phyloP scores from a whole-genome alignment of 1,140 invertebrate genomes.

The Ceratina calcarata region DNA sequence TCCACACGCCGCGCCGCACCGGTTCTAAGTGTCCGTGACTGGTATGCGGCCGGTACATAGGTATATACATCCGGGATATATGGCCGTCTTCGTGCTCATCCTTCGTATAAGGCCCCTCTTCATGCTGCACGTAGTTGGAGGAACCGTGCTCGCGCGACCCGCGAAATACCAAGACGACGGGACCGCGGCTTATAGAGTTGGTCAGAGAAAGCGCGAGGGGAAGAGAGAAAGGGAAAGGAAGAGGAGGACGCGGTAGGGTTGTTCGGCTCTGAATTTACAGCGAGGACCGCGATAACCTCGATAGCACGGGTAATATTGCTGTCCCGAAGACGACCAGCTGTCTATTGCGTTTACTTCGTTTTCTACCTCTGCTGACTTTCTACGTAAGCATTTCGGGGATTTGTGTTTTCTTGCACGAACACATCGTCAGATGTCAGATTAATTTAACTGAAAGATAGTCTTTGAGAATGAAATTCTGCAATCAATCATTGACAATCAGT shows the following conservation, averaged over 20 bases:
- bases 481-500: no score
- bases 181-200: conserved; percentile 11
- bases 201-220: conserved; percentile 16
- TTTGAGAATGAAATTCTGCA: no score
- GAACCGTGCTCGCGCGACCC: conserved; percentile 42
- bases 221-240: conserved; percentile 4
- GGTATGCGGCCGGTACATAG: conserved; percentile 58
- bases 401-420: no score
- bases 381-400: conserved; percentile 20
- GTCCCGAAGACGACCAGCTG: conserved; percentile 51
- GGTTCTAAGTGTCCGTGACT: conserved; percentile 71
- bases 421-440: no score
- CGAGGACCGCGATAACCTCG: conserved; percentile 66
- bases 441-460: no score
- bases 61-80: conserved; percentile 66
- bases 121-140: conserved; percentile 35
- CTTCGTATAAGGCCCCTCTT: conserved; percentile 48
- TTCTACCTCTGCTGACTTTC: conserved; percentile 39
- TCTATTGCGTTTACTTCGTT: conserved; percentile 54
- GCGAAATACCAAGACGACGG: conserved; percentile 59
- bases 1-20: conserved; percentile 39
- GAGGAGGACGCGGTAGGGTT: conserved; percentile 47
- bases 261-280: conserved; percentile 66
- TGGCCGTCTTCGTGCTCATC: conserved; percentile 60
- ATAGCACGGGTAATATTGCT: conserved; percentile 53